phyloP scores from a whole-genome alignment of 2,888 invertebrate species.

The Eristalinus aeneus region DNA sequence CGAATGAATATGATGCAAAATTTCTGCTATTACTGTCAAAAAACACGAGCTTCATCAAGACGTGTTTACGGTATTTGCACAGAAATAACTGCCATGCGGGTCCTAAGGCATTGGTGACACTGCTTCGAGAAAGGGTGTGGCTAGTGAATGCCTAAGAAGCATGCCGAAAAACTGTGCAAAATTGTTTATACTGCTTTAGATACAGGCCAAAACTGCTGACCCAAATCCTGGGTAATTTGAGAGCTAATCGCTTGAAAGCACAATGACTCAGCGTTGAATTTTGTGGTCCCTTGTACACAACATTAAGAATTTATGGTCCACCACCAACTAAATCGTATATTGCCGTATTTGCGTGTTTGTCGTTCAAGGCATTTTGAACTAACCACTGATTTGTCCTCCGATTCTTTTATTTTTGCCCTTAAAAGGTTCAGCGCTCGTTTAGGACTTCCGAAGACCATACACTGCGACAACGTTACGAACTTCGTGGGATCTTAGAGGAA shows the following conservation, averaged over 20 bases:
- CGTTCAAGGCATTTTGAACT: constrained; percentile 66
- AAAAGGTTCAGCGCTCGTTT: constrained; percentile 58
- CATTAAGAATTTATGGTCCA: constrained; percentile 37
- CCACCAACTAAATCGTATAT: constrained; percentile 45
- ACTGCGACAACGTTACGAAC: constrained; percentile 62
- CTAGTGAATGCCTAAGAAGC: constrained; percentile 35
- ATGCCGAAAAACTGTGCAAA: constrained; percentile 30
- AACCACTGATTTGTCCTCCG: constrained; percentile 62
- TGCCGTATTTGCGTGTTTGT: constrained; percentile 64
- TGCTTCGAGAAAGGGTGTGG: constrained; percentile 35
- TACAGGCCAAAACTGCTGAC: constrained; percentile 42
- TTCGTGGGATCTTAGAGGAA: constrained; percentile 46
- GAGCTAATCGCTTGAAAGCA: neutral
- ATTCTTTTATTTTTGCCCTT: constrained; percentile 61
- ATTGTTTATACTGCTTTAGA: constrained; percentile 37
- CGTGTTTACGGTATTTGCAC: constrained; percentile 38
- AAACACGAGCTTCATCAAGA: constrained; percentile 14
- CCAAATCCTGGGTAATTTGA: constrained; percentile 53
- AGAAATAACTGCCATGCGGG: constrained; percentile 30
- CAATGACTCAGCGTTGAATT: constrained; percentile 45
- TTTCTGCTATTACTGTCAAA: constrained; percentile 28
- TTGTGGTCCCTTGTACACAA: constrained; percentile 46
- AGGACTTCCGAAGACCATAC: constrained; percentile 29
- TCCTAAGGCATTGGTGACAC: constrained; percentile 13
- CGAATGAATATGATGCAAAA: constrained; percentile 35